Base-by-base conservation (phyloP, 2,797 vertebrate species). In the Chromobotia macracanthus region DNA sequence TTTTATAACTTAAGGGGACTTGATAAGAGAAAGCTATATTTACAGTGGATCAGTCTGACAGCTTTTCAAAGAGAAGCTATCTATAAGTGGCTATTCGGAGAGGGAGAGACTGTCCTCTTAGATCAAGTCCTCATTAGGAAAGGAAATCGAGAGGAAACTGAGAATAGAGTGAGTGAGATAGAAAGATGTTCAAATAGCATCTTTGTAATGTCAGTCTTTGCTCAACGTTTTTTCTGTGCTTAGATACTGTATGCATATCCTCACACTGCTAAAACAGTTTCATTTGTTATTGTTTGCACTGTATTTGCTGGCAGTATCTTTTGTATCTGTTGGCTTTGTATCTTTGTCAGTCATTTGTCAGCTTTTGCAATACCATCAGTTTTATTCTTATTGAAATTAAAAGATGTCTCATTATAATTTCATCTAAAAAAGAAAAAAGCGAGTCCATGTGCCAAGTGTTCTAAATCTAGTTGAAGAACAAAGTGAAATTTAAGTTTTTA, bases 141-240 rank as follows among this genome's bases (percentile, higher is more conserved):
- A 67, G 63, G 31, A 44, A 61, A 63, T 76, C 75, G 72, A 86
- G 83, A 80, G 71, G 84, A 81, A 82, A 25, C 46, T 41, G 61
- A 78, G 38, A 67, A 66, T 15, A 12, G 31, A 71, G 61, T 55
- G 53, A 51, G 21, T 67, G 69, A 63, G 72, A 75, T 82, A 84
- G 80, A 69, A 63, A 87, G 86, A 85, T 87, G 84, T 84, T 84
- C 79, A 87, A 73, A 48, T 81, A 83, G 51, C 28, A 46, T 76
- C 72, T 80, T 82, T 67, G 72, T 55, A 70, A 38, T 71, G 12
- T 55, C 66, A 80, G 72, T 77, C 65, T 77, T 61, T 18, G 15
- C 25, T 63, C 19, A 46, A 35, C 21, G 15, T 19, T 13, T 23
- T 58, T 55, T 75, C 21, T 53, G 46, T 75, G 38, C 19, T 56